Evolutionary conservation across 2,797 vertebrate genomes (phyloP), one percentile per base, ranked within the genome.

Genomic region (Scarus forsteni): DNA sequence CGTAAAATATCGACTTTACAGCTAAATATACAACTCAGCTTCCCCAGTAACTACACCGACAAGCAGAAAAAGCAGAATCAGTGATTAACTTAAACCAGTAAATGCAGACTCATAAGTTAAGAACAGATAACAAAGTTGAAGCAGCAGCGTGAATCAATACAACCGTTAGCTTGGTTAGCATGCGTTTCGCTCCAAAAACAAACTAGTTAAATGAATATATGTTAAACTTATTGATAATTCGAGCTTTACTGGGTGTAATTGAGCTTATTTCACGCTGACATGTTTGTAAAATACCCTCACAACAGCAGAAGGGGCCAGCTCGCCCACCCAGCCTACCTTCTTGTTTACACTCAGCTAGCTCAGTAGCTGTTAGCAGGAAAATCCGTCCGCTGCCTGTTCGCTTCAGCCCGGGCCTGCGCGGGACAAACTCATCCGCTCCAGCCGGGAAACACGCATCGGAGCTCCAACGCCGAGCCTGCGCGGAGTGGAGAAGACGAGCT

Each of bases 321-420:
- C 10, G 15, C 38, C 43, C 19, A 19, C 43, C 35, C 39, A 18
- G 44, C 87, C 10, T 82, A 93, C 93, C 92, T 93, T 65, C 57
- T 68, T 82, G 87, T 93, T 92, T 87, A 92, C 84, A 89, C 73
- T 80, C 76, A 55, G 85, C 70, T 84, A 84, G 78, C 80, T 69
- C 3, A 8, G 48, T 74, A 72, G 82, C 82, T 50, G 77, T 56
- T 81, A 73, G 88, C 81, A 71, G 54, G 58, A 57, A 76, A 86
- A 92, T 79, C 66, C 77, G 75, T 73, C 67, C 39, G 57, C 60
- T 16, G 54, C 73, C 60, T 57, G 38, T 61, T 79, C 57, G 10
- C 74, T 80, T 94, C 85, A 94, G 61, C 91, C 93, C 70, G 92
- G 92, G 59, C 90, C 79, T 36, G 76, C 86, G 70, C 75, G 55